These are phyloP conservation scores for Resseliella maxima DNA, from an alignment of 2,888 invertebrate species.

Conservation along the genomic window DNA sequence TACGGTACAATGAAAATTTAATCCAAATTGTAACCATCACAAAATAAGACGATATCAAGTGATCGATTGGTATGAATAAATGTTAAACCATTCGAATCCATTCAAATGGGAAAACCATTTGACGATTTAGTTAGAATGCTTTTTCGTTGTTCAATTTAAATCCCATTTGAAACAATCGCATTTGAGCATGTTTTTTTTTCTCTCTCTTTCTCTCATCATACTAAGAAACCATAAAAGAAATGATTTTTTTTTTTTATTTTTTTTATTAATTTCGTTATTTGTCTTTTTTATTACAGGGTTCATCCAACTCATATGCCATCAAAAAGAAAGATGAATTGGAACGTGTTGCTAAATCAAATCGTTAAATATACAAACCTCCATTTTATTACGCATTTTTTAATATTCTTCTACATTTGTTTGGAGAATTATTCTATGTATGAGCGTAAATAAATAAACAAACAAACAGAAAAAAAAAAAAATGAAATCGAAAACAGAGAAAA, in stretches of 20 bases:
- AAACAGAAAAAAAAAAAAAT: conserved; percentile 27
- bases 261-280: conserved; percentile 27
- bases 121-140: not conserved
- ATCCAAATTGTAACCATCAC: not conserved
- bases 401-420: conserved; percentile 10
- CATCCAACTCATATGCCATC: conserved; percentile 99
- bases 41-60: conserved; percentile 1
- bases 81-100: not conserved
- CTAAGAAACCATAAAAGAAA: not conserved
- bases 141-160: not conserved
- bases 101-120: not conserved
- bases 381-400: conserved; percentile 49
- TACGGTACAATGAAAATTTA: not conserved
- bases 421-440: not conserved
- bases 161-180: not conserved
- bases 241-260: not conserved
- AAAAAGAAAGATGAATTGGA: conserved; percentile 99
- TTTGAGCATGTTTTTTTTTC: not conserved
- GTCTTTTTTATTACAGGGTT: conserved; percentile 75
- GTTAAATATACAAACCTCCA: conserved; percentile 77
- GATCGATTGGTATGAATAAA: no score
- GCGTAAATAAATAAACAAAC: conserved; percentile 13
- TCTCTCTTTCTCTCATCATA: not conserved
- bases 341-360: conserved; percentile 99
- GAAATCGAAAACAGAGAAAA: not conserved